Conservation (phyloP, 2,888 invertebrate species). For the Amphimallon solstitiale region DNA sequence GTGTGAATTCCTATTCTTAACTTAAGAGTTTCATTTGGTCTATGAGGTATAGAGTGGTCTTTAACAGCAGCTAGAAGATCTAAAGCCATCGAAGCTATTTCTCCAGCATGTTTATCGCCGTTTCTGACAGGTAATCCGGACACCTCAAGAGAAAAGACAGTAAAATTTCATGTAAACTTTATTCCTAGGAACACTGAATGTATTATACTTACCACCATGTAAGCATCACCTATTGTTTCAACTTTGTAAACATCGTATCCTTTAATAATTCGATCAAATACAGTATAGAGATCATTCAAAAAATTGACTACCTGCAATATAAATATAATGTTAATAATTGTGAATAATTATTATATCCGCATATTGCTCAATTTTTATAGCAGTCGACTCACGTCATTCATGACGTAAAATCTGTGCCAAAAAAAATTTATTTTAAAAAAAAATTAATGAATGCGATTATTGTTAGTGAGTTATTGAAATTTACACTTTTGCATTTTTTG, state of each 20-base stretch:
- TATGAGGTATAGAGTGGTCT: constrained; percentile 88
- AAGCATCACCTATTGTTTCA: constrained; percentile 90
- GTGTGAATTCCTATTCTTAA: constrained; percentile 93
- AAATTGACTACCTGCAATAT: constrained; percentile 88
- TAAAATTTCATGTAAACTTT: no score
- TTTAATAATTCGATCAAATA: constrained; percentile 95
- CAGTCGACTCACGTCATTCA: no score
- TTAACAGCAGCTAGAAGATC: constrained; percentile 86
- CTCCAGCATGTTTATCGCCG: constrained; percentile 87
- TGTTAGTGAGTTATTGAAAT: no score
- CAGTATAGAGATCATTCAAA: constrained; percentile 96
- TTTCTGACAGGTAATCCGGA: constrained; percentile 89
- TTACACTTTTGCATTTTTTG: no score
- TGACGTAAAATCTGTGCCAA: no score
- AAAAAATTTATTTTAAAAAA: no score
- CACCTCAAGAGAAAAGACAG: constrained; percentile 68
- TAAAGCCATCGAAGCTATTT: constrained; percentile 93
- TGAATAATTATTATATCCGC: no score
- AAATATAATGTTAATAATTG: no score
- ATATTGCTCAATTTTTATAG: no score
- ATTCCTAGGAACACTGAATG: neutral
- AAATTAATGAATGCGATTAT: no score
- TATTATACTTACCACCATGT: constrained; percentile 73
- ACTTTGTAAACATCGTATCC: constrained; percentile 99
- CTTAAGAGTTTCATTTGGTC: constrained; percentile 88